Percentiles rank a stretch among this genome's conserved stretches.
Evolutionary conservation across 2,888 invertebrate genomes (phyloP).

Genomic region (Acronicta leporina): DNA sequence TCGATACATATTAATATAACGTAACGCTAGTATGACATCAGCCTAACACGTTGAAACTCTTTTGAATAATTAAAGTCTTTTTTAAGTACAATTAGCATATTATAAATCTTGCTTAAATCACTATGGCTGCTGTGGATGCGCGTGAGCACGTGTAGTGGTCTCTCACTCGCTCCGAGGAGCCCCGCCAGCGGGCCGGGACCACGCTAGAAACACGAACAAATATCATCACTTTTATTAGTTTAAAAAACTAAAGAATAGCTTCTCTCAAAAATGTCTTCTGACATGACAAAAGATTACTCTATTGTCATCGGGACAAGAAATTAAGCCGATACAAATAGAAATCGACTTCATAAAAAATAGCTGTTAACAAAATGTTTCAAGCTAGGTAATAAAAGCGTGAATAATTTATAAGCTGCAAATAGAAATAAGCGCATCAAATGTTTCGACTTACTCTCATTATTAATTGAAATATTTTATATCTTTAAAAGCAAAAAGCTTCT

Average conservation of each 20-base stretch:
- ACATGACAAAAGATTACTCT: neutral
- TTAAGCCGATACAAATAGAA: too few relatives aligned
- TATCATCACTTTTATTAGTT: constrained; percentile 12
- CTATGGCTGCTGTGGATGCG: constrained; percentile 25
- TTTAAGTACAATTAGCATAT: constrained; percentile 20
- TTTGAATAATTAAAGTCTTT: constrained; percentile 37
- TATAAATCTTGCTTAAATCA: constrained; percentile 19
- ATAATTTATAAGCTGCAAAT: constrained; percentile 2
- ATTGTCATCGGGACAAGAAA: too few relatives aligned
- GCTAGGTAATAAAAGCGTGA: neutral
- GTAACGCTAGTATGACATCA: constrained; percentile 15
- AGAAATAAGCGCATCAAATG: constrained; percentile 7
- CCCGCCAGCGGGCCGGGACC: constrained; percentile 24
- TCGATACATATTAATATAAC: constrained; percentile 16
- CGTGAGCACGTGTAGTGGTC: constrained; percentile 21
- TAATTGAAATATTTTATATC: neutral
- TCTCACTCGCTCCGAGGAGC: constrained; percentile 12
- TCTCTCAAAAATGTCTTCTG: neutral
- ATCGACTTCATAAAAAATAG: too few relatives aligned
- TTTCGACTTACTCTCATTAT: neutral
- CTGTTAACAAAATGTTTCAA: neutral
- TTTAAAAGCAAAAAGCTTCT: constrained; percentile 34
- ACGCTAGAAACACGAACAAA: constrained; percentile 44
- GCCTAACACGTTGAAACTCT: constrained; percentile 14
- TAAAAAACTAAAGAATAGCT: neutral